Evolutionary conservation across 2,113 vertebrate genomes (phyloP).

Genomic region (Caretta caretta): DNA sequence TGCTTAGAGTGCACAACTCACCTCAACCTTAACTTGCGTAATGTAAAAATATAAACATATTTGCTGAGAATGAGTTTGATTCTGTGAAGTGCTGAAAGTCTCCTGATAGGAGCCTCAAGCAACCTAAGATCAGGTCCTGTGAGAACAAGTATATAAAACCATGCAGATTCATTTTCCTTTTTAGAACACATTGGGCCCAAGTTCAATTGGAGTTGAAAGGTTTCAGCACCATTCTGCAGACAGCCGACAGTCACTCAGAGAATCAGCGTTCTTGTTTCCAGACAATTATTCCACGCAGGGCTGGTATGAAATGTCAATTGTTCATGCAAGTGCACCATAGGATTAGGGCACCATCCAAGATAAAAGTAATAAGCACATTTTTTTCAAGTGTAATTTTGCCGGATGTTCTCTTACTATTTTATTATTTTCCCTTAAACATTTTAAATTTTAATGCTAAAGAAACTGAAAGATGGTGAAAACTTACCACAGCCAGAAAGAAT

Average conservation of each 20-base stretch:
- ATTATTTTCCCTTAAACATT: neutral
- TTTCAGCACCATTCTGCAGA: neutral
- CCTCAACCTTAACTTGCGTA: neutral
- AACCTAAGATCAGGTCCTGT: neutral
- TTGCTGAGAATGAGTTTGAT: neutral
- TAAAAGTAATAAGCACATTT: neutral
- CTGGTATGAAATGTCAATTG: neutral
- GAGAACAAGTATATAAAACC: neutral
- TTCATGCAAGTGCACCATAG: neutral
- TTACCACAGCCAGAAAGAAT: neutral
- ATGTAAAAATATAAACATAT: neutral
- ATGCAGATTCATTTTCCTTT: neutral
- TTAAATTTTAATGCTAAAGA: neutral
- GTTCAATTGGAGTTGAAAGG: neutral
- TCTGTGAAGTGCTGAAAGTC: neutral
- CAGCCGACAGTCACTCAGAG: fast-evolving
- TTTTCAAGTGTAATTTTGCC: neutral
- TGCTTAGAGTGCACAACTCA: neutral
- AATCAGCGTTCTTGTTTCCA: neutral
- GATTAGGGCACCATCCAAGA: neutral
- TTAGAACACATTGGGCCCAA: neutral
- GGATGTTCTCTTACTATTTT: neutral
- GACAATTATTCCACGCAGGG: neutral
- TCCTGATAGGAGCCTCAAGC: neutral
- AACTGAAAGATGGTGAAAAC: neutral